Conservation (phyloP, 2,888 invertebrate species). For the Cartodere bifasciata region DNA sequence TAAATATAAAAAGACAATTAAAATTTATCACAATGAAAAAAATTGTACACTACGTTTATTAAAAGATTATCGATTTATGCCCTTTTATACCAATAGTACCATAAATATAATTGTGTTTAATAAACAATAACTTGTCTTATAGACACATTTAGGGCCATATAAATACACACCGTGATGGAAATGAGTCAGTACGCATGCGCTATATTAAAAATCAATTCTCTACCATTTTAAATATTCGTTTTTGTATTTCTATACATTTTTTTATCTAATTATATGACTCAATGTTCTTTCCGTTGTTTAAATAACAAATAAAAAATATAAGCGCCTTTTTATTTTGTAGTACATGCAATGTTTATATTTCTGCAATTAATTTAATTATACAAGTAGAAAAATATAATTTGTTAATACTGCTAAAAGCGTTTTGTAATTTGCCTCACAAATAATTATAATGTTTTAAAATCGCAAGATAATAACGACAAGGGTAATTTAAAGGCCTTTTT, state of each 20-base stretch:
- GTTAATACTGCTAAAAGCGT: no score
- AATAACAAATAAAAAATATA: no score
- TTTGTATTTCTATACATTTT: neutral
- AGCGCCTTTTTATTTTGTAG: no score
- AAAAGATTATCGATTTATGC: slow-evolving; percentile 1
- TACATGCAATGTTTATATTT: slow-evolving; percentile 1
- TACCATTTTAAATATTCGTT: slow-evolving; percentile 3
- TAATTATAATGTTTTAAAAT: no score
- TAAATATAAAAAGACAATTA: no score
- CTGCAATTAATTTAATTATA: neutral
- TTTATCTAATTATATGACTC: neutral
- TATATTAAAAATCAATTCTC: slow-evolving; percentile 20
- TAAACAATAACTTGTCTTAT: neutral
- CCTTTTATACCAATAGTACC: slow-evolving; percentile 1
- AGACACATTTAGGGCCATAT: slow-evolving; percentile 4
- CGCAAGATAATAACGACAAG: no score
- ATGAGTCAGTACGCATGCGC: slow-evolving; percentile 18
- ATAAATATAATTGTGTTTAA: slow-evolving; percentile 3
- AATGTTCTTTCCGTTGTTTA: slow-evolving; percentile 1
- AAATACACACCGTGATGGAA: slow-evolving; percentile 13
- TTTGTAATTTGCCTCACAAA: no score
- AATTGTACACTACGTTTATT: no score
- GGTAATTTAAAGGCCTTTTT: no score
- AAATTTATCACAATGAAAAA: no score
- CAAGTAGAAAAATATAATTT: slow-evolving; percentile 4